Evolutionary conservation across 1,140 invertebrate species (phyloP).

Genomic region (Drosophila lacteicornis): DNA sequence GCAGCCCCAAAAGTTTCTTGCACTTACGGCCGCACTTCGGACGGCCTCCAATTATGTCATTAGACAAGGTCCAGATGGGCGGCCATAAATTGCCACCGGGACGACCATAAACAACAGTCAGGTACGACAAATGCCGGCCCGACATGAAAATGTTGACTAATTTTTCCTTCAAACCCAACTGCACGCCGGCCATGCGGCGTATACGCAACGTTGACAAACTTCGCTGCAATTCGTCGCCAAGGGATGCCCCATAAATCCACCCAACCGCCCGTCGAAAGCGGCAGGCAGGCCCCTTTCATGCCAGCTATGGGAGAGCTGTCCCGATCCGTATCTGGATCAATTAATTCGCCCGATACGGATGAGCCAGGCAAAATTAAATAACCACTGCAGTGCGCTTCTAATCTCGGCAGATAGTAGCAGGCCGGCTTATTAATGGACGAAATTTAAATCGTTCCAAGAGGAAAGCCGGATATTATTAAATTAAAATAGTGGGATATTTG

Average conservation of each 20-base stretch:
- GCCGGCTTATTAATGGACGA: constrained; percentile 11
- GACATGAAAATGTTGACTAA: constrained; percentile 76
- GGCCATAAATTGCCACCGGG: constrained; percentile 59
- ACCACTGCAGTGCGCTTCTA: constrained; percentile 11
- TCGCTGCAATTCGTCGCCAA: constrained; percentile 48
- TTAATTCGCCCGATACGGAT: constrained; percentile 39
- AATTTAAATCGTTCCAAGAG: not conserved
- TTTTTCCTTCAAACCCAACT: constrained; percentile 49
- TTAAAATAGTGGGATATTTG: not conserved
- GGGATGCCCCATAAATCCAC: constrained; percentile 37
- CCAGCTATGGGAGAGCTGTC: not conserved
- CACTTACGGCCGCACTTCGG: constrained; percentile 25
- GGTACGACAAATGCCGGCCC: constrained; percentile 59
- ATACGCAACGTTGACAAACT: constrained; percentile 51
- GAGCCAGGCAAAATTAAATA: constrained; percentile 23
- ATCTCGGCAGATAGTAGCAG: constrained; percentile 4
- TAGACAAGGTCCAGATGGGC: constrained; percentile 52
- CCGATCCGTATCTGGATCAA: constrained; percentile 43
- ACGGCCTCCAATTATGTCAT: constrained; percentile 69
- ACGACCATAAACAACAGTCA: constrained; percentile 67
- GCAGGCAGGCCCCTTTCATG: constrained; percentile 8
- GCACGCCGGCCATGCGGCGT: constrained; percentile 37
- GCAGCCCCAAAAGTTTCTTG: constrained; percentile 50
- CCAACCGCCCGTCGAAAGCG: constrained; percentile 1
- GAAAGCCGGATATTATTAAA: not conserved